These are phyloP conservation scores for Cyphomyrmex costatus DNA, from an alignment of 1,140 invertebrate genomes.

Conservation along the genomic window DNA sequence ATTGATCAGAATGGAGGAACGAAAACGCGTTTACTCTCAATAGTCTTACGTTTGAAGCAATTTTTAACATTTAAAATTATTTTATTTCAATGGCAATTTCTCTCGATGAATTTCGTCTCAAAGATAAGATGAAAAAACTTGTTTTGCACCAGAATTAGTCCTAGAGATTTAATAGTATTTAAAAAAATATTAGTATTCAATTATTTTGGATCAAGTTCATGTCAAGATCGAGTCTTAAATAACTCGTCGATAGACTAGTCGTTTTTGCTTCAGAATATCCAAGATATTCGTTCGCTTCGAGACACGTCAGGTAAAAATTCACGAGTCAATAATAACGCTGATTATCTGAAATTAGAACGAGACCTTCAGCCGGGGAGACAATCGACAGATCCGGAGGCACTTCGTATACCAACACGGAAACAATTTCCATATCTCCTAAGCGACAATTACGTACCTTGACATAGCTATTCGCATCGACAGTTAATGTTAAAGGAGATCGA, in stretches of 20 bases:
- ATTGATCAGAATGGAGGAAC: background rate
- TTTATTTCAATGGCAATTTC: background rate
- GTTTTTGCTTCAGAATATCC: background rate
- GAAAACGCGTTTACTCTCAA: background rate
- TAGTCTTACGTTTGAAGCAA: background rate
- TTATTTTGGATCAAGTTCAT: background rate
- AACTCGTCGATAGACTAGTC: background rate
- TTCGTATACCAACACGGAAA: slow-evolving; percentile 30
- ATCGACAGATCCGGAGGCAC: slow-evolving; percentile 24
- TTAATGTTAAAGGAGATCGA: slow-evolving; percentile 50
- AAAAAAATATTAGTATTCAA: background rate
- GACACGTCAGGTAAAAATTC: background rate
- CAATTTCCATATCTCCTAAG: slow-evolving; percentile 45
- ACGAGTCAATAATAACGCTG: background rate
- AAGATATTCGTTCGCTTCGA: background rate
- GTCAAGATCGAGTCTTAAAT: background rate
- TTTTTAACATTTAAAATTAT: background rate
- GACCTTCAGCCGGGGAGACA: background rate
- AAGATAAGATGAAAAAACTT: background rate
- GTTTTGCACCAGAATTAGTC: background rate
- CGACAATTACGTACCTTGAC: slow-evolving; percentile 45
- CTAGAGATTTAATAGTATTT: no score
- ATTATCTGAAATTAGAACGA: background rate
- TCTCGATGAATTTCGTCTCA: background rate
- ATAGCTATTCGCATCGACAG: slow-evolving; percentile 34